Percentiles rank a stretch among this genome's conserved stretches.
These are phyloP conservation scores for Clarias platycephalus DNA, from an alignment of 2,797 vertebrate species.

Conservation along the genomic window DNA sequence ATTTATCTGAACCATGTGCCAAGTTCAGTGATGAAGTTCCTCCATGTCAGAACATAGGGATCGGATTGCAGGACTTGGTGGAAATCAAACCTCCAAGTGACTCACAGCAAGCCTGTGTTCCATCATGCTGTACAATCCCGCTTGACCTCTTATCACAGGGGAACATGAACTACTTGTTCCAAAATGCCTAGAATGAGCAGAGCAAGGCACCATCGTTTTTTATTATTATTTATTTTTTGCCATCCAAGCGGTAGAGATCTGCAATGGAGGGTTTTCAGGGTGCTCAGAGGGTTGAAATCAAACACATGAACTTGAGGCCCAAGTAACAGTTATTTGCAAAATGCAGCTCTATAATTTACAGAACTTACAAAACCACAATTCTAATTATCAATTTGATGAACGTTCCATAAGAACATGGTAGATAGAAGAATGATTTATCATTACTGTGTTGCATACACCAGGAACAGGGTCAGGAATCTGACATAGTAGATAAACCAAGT, in stretches of 20 bases:
- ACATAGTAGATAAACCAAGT: background rate
- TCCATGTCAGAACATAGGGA: conserved; percentile 7
- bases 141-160: conserved; percentile 34
- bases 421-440: background rate
- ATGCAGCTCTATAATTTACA: background rate
- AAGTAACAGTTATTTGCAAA: background rate
- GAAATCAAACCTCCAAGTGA: conserved; percentile 14
- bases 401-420: background rate
- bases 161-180: conserved; percentile 43
- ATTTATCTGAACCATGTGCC: conserved; percentile 35
- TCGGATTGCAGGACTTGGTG: conserved; percentile 25
- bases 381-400: background rate
- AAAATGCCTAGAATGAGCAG: conserved; percentile 38
- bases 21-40: conserved; percentile 36
- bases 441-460: background rate
- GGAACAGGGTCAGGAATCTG: background rate
- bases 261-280: background rate
- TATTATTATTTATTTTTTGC: background rate
- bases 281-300: background rate
- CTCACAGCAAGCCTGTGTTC: conserved; percentile 33
- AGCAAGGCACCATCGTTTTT: conserved; percentile 24
- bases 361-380: background rate
- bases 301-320: background rate
- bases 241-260: conserved; percentile 8
- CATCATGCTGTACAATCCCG: conserved; percentile 44